Evolutionary conservation across 2,113 vertebrate genomes (phyloP).

Genomic region (Jacana jacana): DNA sequence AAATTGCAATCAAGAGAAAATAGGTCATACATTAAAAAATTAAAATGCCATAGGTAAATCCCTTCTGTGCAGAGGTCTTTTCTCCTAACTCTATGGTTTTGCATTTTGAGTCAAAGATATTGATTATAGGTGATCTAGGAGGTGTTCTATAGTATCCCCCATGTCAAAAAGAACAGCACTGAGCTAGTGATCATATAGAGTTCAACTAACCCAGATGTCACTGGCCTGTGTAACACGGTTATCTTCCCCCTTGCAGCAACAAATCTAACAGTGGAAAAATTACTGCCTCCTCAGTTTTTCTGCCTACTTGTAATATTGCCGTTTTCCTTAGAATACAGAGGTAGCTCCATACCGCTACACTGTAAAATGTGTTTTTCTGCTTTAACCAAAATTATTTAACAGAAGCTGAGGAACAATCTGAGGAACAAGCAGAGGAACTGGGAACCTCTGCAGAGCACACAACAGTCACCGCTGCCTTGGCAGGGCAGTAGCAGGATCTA

Average conservation of each 20-base stretch:
- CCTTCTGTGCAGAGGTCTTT: background rate
- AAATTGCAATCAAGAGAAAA: background rate
- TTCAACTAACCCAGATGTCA: background rate
- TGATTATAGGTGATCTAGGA: background rate
- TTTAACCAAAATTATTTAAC: background rate
- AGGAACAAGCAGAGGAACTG: background rate
- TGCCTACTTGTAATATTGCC: background rate
- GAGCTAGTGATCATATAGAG: background rate
- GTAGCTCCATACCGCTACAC: background rate
- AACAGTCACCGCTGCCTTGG: background rate
- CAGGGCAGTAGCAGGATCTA: background rate
- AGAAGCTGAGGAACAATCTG: background rate
- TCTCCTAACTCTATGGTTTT: background rate
- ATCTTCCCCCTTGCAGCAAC: background rate
- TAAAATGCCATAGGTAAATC: background rate
- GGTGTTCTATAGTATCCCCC: background rate
- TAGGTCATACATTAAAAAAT: background rate
- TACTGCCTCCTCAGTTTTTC: background rate
- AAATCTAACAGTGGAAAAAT: background rate
- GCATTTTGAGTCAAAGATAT: background rate
- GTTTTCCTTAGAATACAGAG: background rate
- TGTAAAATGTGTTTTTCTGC: background rate
- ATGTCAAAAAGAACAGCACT: background rate
- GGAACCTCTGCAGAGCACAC: background rate
- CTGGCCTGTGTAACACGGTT: background rate